Evolutionary conservation across 2,888 invertebrate genomes (phyloP).

Genomic region (Stenodera caucasica): DNA sequence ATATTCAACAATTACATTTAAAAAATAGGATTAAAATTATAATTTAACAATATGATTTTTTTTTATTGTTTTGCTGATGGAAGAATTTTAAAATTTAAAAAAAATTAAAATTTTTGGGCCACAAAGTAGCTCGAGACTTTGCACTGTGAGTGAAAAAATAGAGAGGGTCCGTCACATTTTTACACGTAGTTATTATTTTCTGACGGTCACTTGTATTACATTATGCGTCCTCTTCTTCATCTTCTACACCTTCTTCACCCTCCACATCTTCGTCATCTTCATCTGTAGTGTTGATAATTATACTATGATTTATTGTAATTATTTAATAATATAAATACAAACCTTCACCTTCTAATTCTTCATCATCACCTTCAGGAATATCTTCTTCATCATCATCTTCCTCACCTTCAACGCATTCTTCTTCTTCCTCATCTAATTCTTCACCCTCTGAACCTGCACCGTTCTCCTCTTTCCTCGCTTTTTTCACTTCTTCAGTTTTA

Average conservation of each 20-base stretch:
- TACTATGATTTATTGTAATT: too few relatives aligned
- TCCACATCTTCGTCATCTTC: slow-evolving; percentile 56
- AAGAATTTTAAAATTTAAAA: slow-evolving; percentile 20
- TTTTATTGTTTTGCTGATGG: slow-evolving; percentile 14
- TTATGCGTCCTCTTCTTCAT: slow-evolving; percentile 57
- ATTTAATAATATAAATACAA: slow-evolving; percentile 11
- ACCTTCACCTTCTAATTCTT: slow-evolving; percentile 57
- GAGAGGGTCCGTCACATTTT: slow-evolving; percentile 46
- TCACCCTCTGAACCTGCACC: slow-evolving; percentile 66
- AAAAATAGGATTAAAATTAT: not conserved
- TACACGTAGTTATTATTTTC: slow-evolving; percentile 37
- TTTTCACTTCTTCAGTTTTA: slow-evolving; percentile 74
- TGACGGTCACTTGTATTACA: slow-evolving; percentile 33
- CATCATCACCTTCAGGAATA: slow-evolving; percentile 55
- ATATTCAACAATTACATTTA: not conserved
- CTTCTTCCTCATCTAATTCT: slow-evolving; percentile 69
- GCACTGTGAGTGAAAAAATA: slow-evolving; percentile 32
- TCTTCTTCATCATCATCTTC: slow-evolving; percentile 57
- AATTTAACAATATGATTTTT: not conserved
- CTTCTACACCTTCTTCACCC: slow-evolving; percentile 54
- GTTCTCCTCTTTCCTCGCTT: slow-evolving; percentile 79
- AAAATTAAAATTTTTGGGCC: slow-evolving; percentile 35
- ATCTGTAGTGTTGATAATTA: slow-evolving; percentile 31
- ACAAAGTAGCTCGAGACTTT: slow-evolving; percentile 52
- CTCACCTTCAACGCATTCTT: slow-evolving; percentile 52